Evolutionary conservation across 2,888 invertebrate species (phyloP), one percentile per base, ranked within the genome.

Genomic region (Cephus spinipes): DNA sequence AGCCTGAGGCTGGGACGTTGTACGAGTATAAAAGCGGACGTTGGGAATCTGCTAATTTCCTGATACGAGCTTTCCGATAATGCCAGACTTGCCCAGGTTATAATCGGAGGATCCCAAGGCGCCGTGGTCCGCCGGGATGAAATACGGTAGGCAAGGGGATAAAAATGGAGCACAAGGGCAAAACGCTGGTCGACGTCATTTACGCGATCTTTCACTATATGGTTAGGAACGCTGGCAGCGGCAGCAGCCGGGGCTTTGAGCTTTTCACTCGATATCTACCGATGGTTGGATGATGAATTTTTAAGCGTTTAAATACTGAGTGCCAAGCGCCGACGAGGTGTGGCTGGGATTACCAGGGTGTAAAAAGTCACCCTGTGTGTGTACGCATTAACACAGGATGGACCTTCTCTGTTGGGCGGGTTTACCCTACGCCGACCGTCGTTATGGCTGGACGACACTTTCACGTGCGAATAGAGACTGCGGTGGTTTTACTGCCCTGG

Each of bases 251-350:
- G 6, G 2, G 71, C 71, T 71, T 71, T 71, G 31, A 71, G 71
- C 71, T 71, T 71, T 71, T 71, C 71, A 71, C 71, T 71, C 31
- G 9, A 15, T 31, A 32, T 33, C 71, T 71, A 55, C 15, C 23
- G 55, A 23, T 9, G 9, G 55, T 71, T 31, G 32, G 71, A 33
- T 33, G 71, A 71, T 71, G 79, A 68, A 79, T 79, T 79, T 79
- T 79, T 71, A 76, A 76, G 32, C 76, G 79, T 34, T 79, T 74
- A 79, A 79, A 76, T 76, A 76, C 73, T 77, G 69, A 34, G 31
- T 9, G 68, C 32, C 35, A 55, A 40, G 30, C 30, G 33, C 30
- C 69, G 55, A 32, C 36, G 30, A 33, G 71, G 33, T 31, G 68
- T 33, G 71, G 35, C 36, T 30, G 71, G 34, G 73, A 30, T 78